Base-by-base conservation (phyloP, 2,113 vertebrate genomes). In the Columbina picui region DNA sequence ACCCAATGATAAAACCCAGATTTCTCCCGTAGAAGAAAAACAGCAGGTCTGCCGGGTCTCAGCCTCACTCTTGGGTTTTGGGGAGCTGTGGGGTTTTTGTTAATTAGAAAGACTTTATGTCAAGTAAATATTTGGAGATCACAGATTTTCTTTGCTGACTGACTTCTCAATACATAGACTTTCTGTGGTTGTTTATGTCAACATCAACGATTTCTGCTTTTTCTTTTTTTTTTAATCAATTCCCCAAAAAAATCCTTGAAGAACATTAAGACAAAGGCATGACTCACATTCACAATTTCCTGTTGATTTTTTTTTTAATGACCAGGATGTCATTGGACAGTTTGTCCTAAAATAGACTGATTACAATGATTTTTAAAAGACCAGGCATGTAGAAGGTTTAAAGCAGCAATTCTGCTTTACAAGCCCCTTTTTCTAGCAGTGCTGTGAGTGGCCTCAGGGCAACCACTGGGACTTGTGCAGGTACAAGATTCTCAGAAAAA, bases 251-350 rank as follows among this genome's bases (percentile, higher is more conserved):
- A 96, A 96, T 90, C 94, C 96, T 96, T 95, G 93, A 92, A 89
- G 92, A 94, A 89, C 83, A 53, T 68, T n/a, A 68, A 93, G 92
- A 97, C 96, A 93, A 96, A 95, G 38, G 92, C 86, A 90, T 95
- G 96, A 97, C 92, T 96, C 96, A 96, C 30, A 56, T 70, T 59
- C 94, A 95, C 83, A 96, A 94, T 92, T 96, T 96, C 96, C 94
- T 95, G 94, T 81, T 77, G 67, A 29, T 14, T 86, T 93, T 94
- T 39, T 36, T 92, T 88, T 77, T 10, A 14, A 84, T 88, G 63
- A 80, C 87, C 85, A 93, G 82, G 94, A 96, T 94, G 85, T 90
- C 94, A 93, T 70, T 81, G 90, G 93, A 88, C 85, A 90, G 56
- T 7, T 71, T 78, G 83, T 92, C 76, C 92, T 90, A 94, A 96